Percentiles rank a stretch among this genome's conserved stretches.
phyloP scores from a whole-genome alignment of 2,113 vertebrate species.

The Corapipo altera region DNA sequence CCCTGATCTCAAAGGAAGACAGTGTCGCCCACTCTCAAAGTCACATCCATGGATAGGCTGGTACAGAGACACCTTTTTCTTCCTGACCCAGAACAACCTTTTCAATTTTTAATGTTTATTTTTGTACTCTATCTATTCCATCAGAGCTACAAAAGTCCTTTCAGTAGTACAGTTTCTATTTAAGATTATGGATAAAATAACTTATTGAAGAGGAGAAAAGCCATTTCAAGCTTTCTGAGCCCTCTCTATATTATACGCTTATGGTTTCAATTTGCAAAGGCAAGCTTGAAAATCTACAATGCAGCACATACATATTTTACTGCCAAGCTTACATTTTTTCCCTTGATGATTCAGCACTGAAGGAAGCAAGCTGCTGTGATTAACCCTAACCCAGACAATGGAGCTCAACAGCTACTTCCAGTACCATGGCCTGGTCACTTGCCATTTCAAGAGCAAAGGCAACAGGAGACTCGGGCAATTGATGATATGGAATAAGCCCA shows the following conservation, averaged over 20 bases:
- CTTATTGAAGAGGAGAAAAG: slow-evolving; percentile 47
- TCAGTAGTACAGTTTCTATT: slow-evolving; percentile 22
- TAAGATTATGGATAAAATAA: slow-evolving; percentile 34
- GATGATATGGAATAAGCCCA: neutral
- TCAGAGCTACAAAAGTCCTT: slow-evolving; percentile 15
- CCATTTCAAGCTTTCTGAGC: slow-evolving; percentile 46
- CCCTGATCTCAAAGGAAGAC: neutral
- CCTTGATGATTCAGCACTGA: slow-evolving; percentile 59
- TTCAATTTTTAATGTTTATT: slow-evolving; percentile 35
- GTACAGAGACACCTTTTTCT: slow-evolving; percentile 16
- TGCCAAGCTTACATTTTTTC: slow-evolving; percentile 69
- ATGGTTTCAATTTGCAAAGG: slow-evolving; percentile 62
- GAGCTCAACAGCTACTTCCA: neutral
- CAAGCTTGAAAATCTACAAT: slow-evolving; percentile 61
- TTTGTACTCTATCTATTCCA: slow-evolving; percentile 8
- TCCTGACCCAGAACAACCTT: slow-evolving; percentile 12
- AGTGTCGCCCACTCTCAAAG: neutral
- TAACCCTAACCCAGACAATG: slow-evolving; percentile 55
- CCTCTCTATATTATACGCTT: neutral
- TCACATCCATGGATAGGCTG: neutral
- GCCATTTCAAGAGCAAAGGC: neutral
- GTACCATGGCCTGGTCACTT: neutral
- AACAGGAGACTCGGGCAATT: neutral
- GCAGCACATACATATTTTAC: slow-evolving; percentile 61
- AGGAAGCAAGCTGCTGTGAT: slow-evolving; percentile 28